Evolutionary conservation across 2,888 invertebrate species (phyloP).

Genomic region (Agrilus cyanescens): DNA sequence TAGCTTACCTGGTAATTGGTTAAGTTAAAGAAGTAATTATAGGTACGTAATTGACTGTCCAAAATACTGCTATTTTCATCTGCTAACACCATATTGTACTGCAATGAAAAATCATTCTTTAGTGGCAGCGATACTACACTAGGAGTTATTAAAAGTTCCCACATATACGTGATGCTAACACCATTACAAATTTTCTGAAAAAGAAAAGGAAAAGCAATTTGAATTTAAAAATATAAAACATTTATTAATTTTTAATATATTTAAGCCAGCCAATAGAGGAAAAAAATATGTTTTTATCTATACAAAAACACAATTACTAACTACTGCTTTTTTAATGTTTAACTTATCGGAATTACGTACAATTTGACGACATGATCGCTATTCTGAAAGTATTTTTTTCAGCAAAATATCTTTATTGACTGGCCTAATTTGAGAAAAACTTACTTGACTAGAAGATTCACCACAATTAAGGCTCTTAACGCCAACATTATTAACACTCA

Average conservation of each 20-base stretch:
- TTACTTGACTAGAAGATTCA: slow-evolving; percentile 30
- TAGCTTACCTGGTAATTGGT: slow-evolving; percentile 59
- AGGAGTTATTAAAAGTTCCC: slow-evolving; percentile 48
- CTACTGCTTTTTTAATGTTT: too few relatives aligned
- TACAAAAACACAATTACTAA: too few relatives aligned
- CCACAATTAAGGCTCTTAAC: slow-evolving; percentile 19
- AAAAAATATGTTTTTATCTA: too few relatives aligned
- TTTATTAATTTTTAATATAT: too few relatives aligned
- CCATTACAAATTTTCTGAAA: slow-evolving; percentile 57
- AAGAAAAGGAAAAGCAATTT: slow-evolving; percentile 1
- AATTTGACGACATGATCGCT: too few relatives aligned
- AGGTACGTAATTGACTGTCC: slow-evolving; percentile 34
- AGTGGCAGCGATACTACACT: slow-evolving; percentile 35
- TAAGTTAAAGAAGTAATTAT: slow-evolving; percentile 65
- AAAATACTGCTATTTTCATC: slow-evolving; percentile 21
- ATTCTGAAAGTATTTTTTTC: too few relatives aligned
- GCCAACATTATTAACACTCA: slow-evolving; percentile 23
- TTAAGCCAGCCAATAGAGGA: too few relatives aligned
- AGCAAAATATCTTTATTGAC: too few relatives aligned
- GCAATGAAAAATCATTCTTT: slow-evolving; percentile 51
- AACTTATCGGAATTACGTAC: too few relatives aligned
- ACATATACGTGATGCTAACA: slow-evolving; percentile 69
- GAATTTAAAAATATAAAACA: too few relatives aligned
- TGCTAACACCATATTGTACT: slow-evolving; percentile 39
- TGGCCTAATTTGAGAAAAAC: slow-evolving; percentile 10